Percentiles rank a stretch among this genome's conserved stretches.
These are phyloP conservation scores for Agelaius tricolor DNA, from an alignment of 2,113 vertebrate species.

Conservation along the genomic window DNA sequence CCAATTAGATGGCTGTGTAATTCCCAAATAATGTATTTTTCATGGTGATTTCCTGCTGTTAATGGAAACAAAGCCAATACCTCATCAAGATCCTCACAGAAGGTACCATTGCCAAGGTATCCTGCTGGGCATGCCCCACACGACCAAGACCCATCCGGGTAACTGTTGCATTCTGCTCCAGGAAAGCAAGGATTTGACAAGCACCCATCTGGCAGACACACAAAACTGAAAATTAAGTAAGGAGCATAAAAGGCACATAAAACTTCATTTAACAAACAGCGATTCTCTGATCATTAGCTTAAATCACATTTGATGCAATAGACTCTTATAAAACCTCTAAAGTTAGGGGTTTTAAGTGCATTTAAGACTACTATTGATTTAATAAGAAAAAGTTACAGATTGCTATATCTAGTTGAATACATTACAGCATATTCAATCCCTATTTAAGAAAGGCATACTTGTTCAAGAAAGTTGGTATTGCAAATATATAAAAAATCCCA, in stretches of 20 bases:
- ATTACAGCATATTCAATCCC: neutral
- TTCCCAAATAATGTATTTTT: neutral
- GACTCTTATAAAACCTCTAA: neutral
- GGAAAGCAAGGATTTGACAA: slow-evolving; percentile 95
- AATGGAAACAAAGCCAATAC: slow-evolving; percentile 61
- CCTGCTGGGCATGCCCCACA: slow-evolving; percentile 92
- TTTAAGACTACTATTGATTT: neutral
- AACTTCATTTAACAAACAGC: neutral
- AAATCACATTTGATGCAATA: neutral
- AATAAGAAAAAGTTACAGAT: neutral
- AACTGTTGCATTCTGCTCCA: slow-evolving; percentile 90
- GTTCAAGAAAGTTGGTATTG: neutral
- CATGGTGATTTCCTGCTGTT: neutral
- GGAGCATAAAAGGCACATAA: neutral
- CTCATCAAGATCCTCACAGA: slow-evolving; percentile 95
- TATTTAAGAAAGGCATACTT: neutral
- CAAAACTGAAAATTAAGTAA: neutral
- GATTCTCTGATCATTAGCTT: neutral
- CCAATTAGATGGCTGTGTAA: neutral
- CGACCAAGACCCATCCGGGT: slow-evolving; percentile 93
- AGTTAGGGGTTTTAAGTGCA: neutral
- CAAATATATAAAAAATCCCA: neutral
- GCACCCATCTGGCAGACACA: slow-evolving; percentile 85
- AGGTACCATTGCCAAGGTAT: slow-evolving; percentile 89
- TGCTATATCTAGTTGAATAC: neutral